Base-by-base conservation (phyloP, 2,113 vertebrate species). In the Ceyx cyanopectus region DNA sequence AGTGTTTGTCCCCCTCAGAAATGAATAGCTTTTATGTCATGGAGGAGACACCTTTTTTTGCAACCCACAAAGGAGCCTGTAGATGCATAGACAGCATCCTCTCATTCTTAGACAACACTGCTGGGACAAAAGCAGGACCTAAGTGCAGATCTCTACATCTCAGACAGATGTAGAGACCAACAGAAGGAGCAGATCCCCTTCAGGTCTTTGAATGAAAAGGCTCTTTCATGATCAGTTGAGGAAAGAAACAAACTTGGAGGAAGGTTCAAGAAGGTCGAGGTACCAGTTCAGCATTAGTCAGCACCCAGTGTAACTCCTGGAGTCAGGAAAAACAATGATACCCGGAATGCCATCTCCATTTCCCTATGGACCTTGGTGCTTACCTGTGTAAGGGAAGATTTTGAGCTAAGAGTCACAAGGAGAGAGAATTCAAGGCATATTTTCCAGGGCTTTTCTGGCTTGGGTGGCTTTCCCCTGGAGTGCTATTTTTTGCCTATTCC, bases 281-380 rank as follows among this genome's bases (percentile, higher is more conserved):
- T 41, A 70, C 27, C 20, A 43, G 20, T 20, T 61, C 26, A 45
- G n/a, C 58, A 24, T 41, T 54, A 41, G 68, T 32, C 54, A 22
- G 24, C 2, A 0, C 8, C 21, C 32, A 18, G 7, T 45, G 23
- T 41, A 65, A 57, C 11, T 73, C 4, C 41, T 16, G 6, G 34
- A 53, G 7, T n/a, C 19, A 46, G 74, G 27, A 66, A 30, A 74
- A 65, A 17, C 26, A 50, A 4, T 0, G 0, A 5, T 14, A 37
- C 32, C 67, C 80, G 54, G 43, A 58, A 62, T 8, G 9, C 46
- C 37, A 40, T 29, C 9, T 82, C 40, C 1, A 0, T 30, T 51
- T 65, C 43, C 24, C 72, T 24, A 15, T 2, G 4, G 14, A 61
- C 13, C 4, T 58, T 3, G 3, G 26, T 50, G 34, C 19, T 79